Percentiles rank a stretch among this genome's conserved stretches.
phyloP scores from a whole-genome alignment of 2,113 vertebrate species.

The Ammospiza nelsoni region DNA sequence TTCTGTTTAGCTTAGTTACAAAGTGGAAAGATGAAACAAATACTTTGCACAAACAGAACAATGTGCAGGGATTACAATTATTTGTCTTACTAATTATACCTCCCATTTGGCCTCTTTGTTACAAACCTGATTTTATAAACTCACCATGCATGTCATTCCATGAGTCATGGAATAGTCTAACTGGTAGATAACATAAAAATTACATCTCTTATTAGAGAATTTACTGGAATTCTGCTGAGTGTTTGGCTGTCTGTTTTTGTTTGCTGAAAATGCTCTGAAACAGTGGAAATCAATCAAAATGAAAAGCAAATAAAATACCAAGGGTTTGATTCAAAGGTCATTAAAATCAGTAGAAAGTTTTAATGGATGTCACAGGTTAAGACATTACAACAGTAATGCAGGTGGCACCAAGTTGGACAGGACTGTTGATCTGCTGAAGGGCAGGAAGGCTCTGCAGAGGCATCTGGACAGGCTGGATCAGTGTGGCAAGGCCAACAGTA shows the following conservation, averaged over 20 bases:
- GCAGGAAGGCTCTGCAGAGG: background rate
- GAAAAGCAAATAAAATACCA: background rate
- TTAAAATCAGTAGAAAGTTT: background rate
- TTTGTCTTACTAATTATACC: conserved; percentile 13
- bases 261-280: background rate
- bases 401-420: background rate
- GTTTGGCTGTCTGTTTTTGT: background rate
- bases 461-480: background rate
- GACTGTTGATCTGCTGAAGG: background rate
- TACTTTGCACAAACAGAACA: conserved; percentile 12
- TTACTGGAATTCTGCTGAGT: background rate
- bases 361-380: background rate
- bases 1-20: background rate
- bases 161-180: background rate
- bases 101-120: conserved; percentile 3
- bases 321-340: background rate
- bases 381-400: background rate
- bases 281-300: background rate
- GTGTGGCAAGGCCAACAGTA: background rate
- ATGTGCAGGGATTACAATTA: background rate
- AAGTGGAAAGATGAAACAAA: background rate
- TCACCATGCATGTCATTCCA: background rate
- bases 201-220: background rate
- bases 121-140: conserved; percentile 26
- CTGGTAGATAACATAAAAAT: background rate